These are phyloP conservation scores for Drosophila nigromelanica DNA, from an alignment of 1,140 invertebrate species.

Conservation along the genomic window DNA sequence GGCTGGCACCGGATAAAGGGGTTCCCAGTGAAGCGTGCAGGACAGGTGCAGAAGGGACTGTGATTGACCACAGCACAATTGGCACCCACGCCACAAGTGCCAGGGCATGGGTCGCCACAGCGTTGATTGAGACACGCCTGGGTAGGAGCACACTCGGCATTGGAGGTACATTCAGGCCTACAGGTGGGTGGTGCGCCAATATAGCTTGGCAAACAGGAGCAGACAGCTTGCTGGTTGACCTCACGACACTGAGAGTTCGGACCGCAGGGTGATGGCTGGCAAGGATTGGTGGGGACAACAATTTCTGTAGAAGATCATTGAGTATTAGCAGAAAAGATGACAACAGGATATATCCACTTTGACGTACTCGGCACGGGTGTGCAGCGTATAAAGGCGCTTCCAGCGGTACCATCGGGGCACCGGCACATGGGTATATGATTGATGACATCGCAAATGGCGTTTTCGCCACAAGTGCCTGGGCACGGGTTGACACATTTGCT, in stretches of 20 bases:
- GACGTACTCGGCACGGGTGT: slow-evolving; percentile 84
- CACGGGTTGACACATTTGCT: slow-evolving; percentile 93
- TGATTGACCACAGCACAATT: slow-evolving; percentile 92
- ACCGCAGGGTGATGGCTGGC: slow-evolving; percentile 91
- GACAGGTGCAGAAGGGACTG: slow-evolving; percentile 92
- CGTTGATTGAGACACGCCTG: slow-evolving; percentile 89
- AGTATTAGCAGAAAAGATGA: slow-evolving; percentile 67
- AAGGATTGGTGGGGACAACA: slow-evolving; percentile 85
- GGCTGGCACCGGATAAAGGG: slow-evolving; percentile 89
- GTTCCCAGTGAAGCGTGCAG: slow-evolving; percentile 90
- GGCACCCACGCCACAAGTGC: slow-evolving; percentile 90
- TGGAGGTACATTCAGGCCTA: slow-evolving; percentile 89
- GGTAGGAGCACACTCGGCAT: slow-evolving; percentile 88
- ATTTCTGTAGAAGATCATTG: slow-evolving; percentile 85
- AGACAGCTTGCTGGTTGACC: slow-evolving; percentile 87
- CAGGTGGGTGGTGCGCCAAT: slow-evolving; percentile 89
- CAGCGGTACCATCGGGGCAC: slow-evolving; percentile 89
- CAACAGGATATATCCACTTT: slow-evolving; percentile 70
- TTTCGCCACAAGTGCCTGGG: slow-evolving; percentile 90
- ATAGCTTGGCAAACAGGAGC: slow-evolving; percentile 88
- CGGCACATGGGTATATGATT: slow-evolving; percentile 91
- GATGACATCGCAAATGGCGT: slow-evolving; percentile 90
- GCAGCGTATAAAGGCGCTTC: slow-evolving; percentile 87
- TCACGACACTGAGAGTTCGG: slow-evolving; percentile 90
- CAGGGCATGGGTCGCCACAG: slow-evolving; percentile 91